Evolutionary conservation across 2,113 vertebrate species (phyloP), one percentile per base, ranked within the genome.

Genomic region (Zosterops lateralis): DNA sequence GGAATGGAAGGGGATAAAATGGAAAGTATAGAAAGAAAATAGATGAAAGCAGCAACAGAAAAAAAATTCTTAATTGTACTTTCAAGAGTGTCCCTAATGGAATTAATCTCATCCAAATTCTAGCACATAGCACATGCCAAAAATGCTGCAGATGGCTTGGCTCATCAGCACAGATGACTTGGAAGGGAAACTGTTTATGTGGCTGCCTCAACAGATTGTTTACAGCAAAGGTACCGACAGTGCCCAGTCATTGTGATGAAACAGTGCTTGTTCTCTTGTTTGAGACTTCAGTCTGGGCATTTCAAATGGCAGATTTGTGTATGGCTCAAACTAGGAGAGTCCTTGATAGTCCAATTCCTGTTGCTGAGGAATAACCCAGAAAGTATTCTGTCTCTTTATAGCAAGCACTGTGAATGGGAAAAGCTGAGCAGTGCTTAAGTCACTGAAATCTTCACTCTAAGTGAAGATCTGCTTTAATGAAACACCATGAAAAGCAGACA

Each of bases 131-230:
- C 32, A 84, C 26, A 4, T 84, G 87, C 70, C 3, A 18, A 76
- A 90, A 93, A 61, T 38, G 20, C 26, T 93, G 89, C 95, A 96
- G 96, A 94, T 96, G 95, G 92, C 73, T 90, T 7, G 5, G 38
- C 77, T 89, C 62, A 84, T 66, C 70, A 89, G 74, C 91, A 82
- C 80, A 80, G 86, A 78, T 1, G 1, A 48, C n/a, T 93, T 94
- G 94, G 92, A 94, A 92, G 21, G 36, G 45, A 93, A 92, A 32
- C 5, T 7, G 58, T 48, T 94, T 87, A 80, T 82, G 66, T 89
- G 84, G 84, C 45, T 94, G 87, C 58, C 62, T 95, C 91, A 92
- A 81, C 96, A 96, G 96, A 94, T 82, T 94, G 94, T 94, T 96
- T 93, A 87, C 66, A 79, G 66, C 70, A 73, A 94, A 95, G 84